A percentile compares a stretch with the other conserved stretches of the same genome.
These are phyloP conservation scores for Phyto melanocephala DNA, from an alignment of 2,888 invertebrate genomes.

Conservation along the genomic window DNA sequence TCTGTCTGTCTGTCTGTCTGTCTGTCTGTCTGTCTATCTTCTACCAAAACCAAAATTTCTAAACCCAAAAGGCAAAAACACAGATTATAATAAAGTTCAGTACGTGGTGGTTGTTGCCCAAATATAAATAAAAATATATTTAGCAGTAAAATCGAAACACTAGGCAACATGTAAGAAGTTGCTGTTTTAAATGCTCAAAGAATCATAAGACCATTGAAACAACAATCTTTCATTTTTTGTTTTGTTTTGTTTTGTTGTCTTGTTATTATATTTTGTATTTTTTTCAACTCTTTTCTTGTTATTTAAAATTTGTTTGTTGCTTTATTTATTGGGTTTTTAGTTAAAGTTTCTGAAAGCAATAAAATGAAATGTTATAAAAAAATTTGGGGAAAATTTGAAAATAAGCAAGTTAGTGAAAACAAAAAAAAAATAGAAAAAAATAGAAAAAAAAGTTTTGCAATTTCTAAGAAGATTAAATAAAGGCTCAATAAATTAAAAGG, in stretches of 20 bases:
- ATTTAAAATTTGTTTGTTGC: neutral
- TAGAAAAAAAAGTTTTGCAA: no score
- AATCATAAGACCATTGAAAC: neutral
- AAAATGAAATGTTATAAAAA: no score
- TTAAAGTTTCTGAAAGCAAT: no score
- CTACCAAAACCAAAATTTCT: neutral
- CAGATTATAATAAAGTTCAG: conserved; percentile 37
- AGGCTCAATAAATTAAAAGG: no score
- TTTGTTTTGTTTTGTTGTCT: neutral
- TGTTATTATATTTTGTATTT: neutral
- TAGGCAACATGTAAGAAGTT: neutral
- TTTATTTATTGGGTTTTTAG: conserved; percentile 10
- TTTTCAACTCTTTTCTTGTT: neutral
- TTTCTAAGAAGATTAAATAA: no score
- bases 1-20: neutral
- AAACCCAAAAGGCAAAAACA: conserved; percentile 12
- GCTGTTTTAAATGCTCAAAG: neutral
- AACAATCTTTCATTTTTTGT: neutral
- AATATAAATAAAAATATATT: neutral
- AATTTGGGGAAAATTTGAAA: no score
- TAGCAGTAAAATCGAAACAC: neutral
- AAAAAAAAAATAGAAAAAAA: no score
- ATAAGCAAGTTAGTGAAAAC: no score
- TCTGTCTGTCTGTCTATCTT: neutral
- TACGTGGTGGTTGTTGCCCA: conserved; percentile 29